phyloP scores from a whole-genome alignment of 2,113 vertebrate species.

The Rhineura floridana region DNA sequence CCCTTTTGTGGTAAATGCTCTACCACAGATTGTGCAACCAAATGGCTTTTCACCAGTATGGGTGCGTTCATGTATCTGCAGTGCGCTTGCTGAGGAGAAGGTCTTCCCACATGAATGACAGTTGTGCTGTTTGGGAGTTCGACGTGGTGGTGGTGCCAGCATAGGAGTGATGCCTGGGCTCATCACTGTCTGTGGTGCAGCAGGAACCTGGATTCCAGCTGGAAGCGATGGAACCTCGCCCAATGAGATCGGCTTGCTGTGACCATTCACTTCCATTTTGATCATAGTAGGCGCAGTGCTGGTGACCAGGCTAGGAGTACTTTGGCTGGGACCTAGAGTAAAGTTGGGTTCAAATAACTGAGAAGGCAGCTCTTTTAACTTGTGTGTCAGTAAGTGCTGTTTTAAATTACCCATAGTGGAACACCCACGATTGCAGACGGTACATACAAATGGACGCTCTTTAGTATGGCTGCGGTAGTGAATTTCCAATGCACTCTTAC shows the following conservation, averaged over 20 bases:
- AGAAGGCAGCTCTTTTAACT: constrained; percentile 80
- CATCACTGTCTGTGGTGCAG: constrained; percentile 88
- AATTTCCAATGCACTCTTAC: constrained; percentile 81
- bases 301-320: constrained; percentile 87
- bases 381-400: constrained; percentile 87
- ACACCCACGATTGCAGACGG: constrained; percentile 83
- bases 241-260: constrained; percentile 88
- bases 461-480: constrained; percentile 85
- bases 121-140: constrained; percentile 99
- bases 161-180: constrained; percentile 91
- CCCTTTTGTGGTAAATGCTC: constrained; percentile 99
- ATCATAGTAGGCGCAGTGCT: constrained; percentile 90
- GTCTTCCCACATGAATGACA: constrained; percentile 98
- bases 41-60: constrained; percentile 99
- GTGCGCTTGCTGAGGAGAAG: constrained; percentile 97
- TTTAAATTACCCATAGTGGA: constrained; percentile 88
- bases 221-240: constrained; percentile 88
- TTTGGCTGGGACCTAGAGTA: constrained; percentile 89
- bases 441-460: constrained; percentile 83
- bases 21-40: constrained; percentile 96
- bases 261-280: constrained; percentile 98
- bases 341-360: constrained; percentile 82
- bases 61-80: constrained; percentile 99
- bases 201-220: constrained; percentile 87
- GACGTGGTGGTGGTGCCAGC: constrained; percentile 94